These are phyloP conservation scores for Odontesthes bonariensis DNA, from an alignment of 2,113 vertebrate genomes.

Conservation along the genomic window DNA sequence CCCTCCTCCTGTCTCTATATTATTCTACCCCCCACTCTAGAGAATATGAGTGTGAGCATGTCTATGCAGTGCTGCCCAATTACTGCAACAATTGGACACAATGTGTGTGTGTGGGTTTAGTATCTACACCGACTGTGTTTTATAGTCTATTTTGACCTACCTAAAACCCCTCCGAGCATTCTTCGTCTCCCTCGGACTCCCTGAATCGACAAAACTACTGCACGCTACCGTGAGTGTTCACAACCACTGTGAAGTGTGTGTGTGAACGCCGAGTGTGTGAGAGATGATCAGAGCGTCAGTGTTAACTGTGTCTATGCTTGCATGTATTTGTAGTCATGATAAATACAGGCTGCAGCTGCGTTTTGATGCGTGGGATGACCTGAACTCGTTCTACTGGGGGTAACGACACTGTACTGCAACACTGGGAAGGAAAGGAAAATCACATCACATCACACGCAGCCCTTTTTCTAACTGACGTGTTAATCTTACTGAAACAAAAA, in stretches of 20 bases:
- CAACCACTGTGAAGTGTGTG: neutral
- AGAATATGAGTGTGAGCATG: slow-evolving; percentile 73
- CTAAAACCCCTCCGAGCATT: slow-evolving; percentile 73
- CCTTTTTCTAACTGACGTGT: no score
- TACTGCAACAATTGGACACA: slow-evolving; percentile 65
- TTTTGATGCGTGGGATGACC: slow-evolving; percentile 26
- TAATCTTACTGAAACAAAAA: no score
- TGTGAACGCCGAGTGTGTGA: neutral
- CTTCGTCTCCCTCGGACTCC: slow-evolving; percentile 74
- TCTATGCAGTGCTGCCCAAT: slow-evolving; percentile 74
- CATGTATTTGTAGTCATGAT: slow-evolving; percentile 15
- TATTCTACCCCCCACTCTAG: slow-evolving; percentile 62
- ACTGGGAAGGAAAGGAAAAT: no score
- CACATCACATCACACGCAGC: no score
- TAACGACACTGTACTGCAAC: no score
- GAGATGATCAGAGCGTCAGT: slow-evolving; percentile 38
- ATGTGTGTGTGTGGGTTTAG: slow-evolving; percentile 57
- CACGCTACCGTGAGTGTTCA: slow-evolving; percentile 21
- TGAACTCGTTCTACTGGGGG: slow-evolving; percentile 15
- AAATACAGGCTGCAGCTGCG: slow-evolving; percentile 28
- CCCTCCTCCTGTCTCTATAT: slow-evolving; percentile 58
- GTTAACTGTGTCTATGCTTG: slow-evolving; percentile 44
- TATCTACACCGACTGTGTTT: slow-evolving; percentile 54
- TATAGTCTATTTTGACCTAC: slow-evolving; percentile 69
- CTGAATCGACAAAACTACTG: slow-evolving; percentile 68